phyloP scores from a whole-genome alignment of 2,888 invertebrate species.

The Malthinus flaveolus region DNA sequence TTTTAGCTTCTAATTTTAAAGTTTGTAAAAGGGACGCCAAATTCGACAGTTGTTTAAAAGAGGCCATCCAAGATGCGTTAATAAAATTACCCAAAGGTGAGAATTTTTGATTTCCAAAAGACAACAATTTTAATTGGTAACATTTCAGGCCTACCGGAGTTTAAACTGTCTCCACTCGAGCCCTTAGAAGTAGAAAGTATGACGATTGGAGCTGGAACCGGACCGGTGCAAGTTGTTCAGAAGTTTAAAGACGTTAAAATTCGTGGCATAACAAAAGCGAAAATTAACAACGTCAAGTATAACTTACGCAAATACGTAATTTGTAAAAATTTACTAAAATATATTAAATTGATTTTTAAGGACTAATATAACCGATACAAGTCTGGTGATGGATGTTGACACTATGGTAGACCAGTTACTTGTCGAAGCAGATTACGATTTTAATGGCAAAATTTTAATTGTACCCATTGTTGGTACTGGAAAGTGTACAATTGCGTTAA shows the following conservation, averaged over 20 bases:
- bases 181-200: slow-evolving; percentile 52
- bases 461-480: slow-evolving; percentile 71
- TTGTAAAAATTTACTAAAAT: slow-evolving; percentile 8
- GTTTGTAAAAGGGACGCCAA: slow-evolving; percentile 61
- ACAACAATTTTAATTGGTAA: not conserved
- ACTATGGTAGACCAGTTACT: slow-evolving; percentile 62
- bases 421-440: slow-evolving; percentile 69
- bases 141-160: slow-evolving; percentile 60
- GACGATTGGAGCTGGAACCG: slow-evolving; percentile 56
- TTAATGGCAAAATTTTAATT: slow-evolving; percentile 69
- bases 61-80: slow-evolving; percentile 62
- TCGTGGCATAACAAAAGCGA: slow-evolving; percentile 62
- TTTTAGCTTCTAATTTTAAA: slow-evolving; percentile 46
- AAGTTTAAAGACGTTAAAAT: slow-evolving; percentile 68
- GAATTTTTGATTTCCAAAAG: not conserved
- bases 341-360: slow-evolving; percentile 18
- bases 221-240: slow-evolving; percentile 68
- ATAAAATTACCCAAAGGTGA: slow-evolving; percentile 8
- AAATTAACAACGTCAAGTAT: slow-evolving; percentile 64
- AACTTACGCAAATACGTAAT: slow-evolving; percentile 30
- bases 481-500: slow-evolving; percentile 67
- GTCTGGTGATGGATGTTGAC: slow-evolving; percentile 56
- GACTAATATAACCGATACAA: slow-evolving; percentile 40
- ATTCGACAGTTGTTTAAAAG: slow-evolving; percentile 61
- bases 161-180: slow-evolving; percentile 61